Conservation (phyloP, 2,113 vertebrate genomes). For the Vanacampus margaritifer region DNA sequence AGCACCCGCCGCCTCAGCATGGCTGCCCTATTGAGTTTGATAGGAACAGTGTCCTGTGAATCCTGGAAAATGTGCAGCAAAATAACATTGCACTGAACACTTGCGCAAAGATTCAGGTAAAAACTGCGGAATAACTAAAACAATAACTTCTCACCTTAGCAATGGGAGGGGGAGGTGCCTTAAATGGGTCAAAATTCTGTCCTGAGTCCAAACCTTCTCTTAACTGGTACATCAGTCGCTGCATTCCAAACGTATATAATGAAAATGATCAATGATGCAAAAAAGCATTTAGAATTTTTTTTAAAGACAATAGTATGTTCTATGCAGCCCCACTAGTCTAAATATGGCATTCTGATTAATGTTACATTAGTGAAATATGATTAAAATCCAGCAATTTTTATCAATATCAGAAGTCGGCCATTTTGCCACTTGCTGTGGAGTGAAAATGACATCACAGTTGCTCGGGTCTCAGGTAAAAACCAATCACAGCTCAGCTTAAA, state of each 20-base stretch:
- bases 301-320: not conserved
- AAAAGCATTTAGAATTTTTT: not conserved
- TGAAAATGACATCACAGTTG: too few species aligned
- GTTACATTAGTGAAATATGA: too few species aligned
- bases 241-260: slow-evolving; percentile 14
- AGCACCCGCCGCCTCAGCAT: slow-evolving; percentile 83
- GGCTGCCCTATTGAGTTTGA: slow-evolving; percentile 85
- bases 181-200: slow-evolving; percentile 55
- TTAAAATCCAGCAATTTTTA: too few species aligned
- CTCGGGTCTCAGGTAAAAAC: too few species aligned
- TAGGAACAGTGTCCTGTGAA: slow-evolving; percentile 69
- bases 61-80: not conserved
- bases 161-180: slow-evolving; percentile 35
- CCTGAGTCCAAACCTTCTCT: slow-evolving; percentile 56
- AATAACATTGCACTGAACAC: not conserved
- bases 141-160: slow-evolving; percentile 40
- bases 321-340: too few species aligned
- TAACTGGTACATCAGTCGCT: slow-evolving; percentile 67
- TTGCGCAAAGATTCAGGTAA: not conserved
- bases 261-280: not conserved
- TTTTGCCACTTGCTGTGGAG: too few species aligned
- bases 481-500: too few species aligned
- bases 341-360: too few species aligned
- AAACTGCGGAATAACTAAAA: too few species aligned
- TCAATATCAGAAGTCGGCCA: too few species aligned